Percentiles rank a stretch among this genome's conserved stretches.
Evolutionary conservation across 2,888 invertebrate species (phyloP).

Genomic region (Sarcophaga rosellei): DNA sequence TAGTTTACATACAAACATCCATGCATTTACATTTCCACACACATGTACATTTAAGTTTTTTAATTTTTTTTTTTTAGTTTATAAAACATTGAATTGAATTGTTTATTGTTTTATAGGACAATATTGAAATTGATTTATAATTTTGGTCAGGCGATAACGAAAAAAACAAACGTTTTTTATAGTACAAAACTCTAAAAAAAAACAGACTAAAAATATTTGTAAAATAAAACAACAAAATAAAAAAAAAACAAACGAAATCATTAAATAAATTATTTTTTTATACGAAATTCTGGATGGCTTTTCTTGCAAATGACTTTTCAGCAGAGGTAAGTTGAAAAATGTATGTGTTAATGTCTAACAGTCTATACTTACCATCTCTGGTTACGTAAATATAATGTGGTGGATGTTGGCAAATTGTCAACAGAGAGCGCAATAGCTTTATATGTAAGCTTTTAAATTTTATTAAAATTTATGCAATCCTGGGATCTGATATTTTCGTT

Average conservation of each 20-base stretch:
- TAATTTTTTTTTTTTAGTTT: no score
- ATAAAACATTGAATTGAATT: background rate
- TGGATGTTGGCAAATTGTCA: no score
- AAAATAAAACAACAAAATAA: background rate
- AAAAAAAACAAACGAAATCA: background rate
- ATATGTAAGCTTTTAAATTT: no score
- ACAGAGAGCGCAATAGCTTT: no score
- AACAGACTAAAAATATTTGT: background rate
- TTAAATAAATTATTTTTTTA: constrained; percentile 53
- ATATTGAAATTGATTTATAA: constrained; percentile 57
- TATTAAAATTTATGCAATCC: no score
- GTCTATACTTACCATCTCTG: no score
- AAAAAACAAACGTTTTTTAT: constrained; percentile 53
- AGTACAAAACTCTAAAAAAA: constrained; percentile 48
- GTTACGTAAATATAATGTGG: no score
- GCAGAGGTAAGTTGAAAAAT: constrained; percentile 6
- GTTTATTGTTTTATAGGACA: constrained; percentile 55
- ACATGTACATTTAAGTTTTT: background rate
- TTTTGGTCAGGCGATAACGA: constrained; percentile 33
- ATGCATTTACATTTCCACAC: background rate
- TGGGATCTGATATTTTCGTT: no score
- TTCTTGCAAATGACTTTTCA: constrained; percentile 13
- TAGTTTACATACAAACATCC: background rate
- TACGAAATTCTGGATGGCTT: constrained; percentile 15
- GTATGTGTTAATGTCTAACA: no score